phyloP scores from a whole-genome alignment of 2,888 invertebrate species.

The Platycnemis pennipes region DNA sequence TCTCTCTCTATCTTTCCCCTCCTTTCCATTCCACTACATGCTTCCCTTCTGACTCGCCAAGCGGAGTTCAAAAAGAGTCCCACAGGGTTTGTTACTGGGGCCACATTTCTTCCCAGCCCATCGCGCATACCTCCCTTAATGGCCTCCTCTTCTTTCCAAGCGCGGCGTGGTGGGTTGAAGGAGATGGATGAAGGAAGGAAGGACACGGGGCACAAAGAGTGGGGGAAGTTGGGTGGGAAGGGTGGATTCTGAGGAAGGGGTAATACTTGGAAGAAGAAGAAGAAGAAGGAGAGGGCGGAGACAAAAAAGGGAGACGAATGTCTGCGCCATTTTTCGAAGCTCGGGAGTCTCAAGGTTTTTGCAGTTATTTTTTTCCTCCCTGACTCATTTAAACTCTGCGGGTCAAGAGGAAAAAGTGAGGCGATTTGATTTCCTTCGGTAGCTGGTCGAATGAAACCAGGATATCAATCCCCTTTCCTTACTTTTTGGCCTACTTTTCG shows the following conservation, averaged over 20 bases:
- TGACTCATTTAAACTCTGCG: neutral
- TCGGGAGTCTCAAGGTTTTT: neutral
- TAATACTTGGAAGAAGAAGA: neutral
- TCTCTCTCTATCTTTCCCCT: neutral
- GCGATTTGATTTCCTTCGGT: neutral
- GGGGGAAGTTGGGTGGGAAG: neutral
- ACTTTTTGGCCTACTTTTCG: too few species aligned
- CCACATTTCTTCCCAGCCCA: neutral
- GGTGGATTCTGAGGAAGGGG: neutral
- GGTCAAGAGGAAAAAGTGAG: neutral
- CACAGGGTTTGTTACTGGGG: constrained; percentile 3
- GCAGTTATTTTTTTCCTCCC: neutral
- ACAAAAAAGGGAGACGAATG: neutral
- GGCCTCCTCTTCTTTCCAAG: neutral
- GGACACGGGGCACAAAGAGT: neutral
- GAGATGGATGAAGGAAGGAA: constrained; percentile 31
- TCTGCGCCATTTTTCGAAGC: neutral
- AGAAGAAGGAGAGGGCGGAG: too few species aligned
- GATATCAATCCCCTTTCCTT: neutral
- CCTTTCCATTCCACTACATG: neutral
- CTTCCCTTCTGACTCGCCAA: neutral
- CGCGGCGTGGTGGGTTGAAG: constrained; percentile 18
- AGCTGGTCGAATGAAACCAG: neutral
- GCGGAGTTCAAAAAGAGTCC: neutral
- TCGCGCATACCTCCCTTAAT: constrained; percentile 8